These are phyloP conservation scores for Pseudomyrmex gracilis DNA, from an alignment of 1,140 invertebrate species.

Conservation along the genomic window DNA sequence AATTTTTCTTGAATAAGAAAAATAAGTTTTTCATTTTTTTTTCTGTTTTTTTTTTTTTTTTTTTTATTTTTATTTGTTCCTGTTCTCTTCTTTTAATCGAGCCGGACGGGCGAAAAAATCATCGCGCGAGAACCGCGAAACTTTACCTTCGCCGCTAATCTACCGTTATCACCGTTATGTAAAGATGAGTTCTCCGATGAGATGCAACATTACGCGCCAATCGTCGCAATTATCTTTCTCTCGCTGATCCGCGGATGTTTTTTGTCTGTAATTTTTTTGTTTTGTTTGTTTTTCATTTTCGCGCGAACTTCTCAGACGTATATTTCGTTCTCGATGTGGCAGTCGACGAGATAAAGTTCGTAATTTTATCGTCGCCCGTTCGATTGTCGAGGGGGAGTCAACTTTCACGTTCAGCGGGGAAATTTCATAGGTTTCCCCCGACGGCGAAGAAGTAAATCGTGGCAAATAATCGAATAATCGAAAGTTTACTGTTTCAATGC, in stretches of 20 bases:
- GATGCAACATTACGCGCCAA: conserved; percentile 1
- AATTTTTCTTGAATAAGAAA: no score
- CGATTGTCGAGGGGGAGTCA: background rate
- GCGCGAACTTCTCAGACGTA: background rate
- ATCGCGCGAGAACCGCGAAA: background rate
- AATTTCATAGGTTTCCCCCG: conserved; percentile 32
- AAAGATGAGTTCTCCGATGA: background rate
- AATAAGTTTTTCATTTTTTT: no score
- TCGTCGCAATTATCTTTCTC: background rate
- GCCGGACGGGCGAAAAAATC: background rate
- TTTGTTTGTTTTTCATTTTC: background rate
- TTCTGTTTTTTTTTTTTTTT: background rate
- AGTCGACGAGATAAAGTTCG: conserved; percentile 9
- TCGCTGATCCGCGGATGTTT: background rate
- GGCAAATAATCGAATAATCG: conserved; percentile 68
- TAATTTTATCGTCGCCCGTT: conserved; percentile 15
- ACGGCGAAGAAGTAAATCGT: conserved; percentile 37
- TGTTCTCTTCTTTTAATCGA: no score
- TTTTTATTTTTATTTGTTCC: background rate
- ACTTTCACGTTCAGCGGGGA: conserved; percentile 38
- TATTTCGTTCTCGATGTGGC: background rate
- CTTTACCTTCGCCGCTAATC: conserved; percentile 3
- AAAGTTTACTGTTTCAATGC: conserved; percentile 69
- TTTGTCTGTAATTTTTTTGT: background rate
- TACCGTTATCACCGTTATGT: conserved; percentile 3